Percentiles rank a stretch among this genome's conserved stretches.
These are phyloP conservation scores for Micrasema longulum DNA, from an alignment of 1,140 invertebrate genomes.

Conservation along the genomic window DNA sequence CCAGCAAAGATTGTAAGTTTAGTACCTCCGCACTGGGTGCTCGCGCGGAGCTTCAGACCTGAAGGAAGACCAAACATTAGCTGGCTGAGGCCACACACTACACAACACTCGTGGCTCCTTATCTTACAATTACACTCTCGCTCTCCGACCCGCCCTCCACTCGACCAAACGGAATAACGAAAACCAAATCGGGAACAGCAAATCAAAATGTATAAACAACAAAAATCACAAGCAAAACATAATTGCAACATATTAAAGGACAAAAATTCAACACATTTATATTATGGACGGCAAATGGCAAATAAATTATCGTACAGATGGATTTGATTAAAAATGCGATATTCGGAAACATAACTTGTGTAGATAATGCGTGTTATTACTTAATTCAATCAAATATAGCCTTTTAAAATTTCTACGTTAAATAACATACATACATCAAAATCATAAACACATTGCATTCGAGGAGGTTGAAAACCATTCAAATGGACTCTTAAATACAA, in stretches of 20 bases:
- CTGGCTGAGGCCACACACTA: conserved; percentile 12
- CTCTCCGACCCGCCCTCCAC: too few relatives aligned
- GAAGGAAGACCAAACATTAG: conserved; percentile 53
- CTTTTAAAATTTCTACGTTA: too few relatives aligned
- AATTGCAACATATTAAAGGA: conserved; percentile 13
- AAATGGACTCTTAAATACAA: too few relatives aligned
- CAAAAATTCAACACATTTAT: conserved; percentile 11
- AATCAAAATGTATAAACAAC: conserved; percentile 21
- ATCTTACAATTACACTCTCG: not conserved
- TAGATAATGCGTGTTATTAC: too few relatives aligned
- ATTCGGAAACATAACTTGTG: too few relatives aligned
- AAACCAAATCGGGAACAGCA: conserved; percentile 30
- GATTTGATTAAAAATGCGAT: too few relatives aligned
- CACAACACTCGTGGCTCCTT: not conserved
- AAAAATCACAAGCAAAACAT: conserved; percentile 14
- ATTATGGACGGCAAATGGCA: conserved; percentile 7
- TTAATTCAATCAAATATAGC: too few relatives aligned
- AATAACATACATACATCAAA: too few relatives aligned
- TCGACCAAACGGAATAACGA: not conserved
- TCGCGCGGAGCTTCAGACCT: conserved; percentile 52
- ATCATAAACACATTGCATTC: too few relatives aligned
- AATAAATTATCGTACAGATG: not conserved
- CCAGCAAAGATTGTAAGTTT: conserved; percentile 50
- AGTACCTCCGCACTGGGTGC: conserved; percentile 51
- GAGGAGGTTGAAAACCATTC: too few relatives aligned